These are phyloP conservation scores for Sciurus niger DNA, from an alignment of 2,113 vertebrate genomes.

Conservation along the genomic window DNA sequence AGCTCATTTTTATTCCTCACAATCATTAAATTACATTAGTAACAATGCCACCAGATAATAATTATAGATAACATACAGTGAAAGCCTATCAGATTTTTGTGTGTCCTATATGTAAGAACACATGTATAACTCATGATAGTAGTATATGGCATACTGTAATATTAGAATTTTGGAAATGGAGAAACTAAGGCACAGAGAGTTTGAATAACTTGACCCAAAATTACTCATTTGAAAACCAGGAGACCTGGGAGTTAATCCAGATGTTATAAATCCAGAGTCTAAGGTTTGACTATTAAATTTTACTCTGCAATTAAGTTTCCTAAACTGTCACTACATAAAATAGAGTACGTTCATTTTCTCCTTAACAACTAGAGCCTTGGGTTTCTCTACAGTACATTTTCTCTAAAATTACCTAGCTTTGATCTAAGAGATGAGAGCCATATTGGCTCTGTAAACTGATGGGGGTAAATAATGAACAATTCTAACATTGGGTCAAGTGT, in stretches of 20 bases:
- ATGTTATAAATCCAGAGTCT: background rate
- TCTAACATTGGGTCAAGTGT: background rate
- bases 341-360: background rate
- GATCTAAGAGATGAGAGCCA: background rate
- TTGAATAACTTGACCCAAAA: background rate
- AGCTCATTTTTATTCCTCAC: background rate
- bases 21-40: background rate
- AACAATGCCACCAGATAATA: background rate
- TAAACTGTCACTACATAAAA: background rate
- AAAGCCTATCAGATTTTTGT: background rate
- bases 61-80: background rate
- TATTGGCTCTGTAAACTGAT: background rate
- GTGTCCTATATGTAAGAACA: background rate
- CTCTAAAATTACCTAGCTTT: background rate
- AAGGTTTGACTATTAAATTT: background rate
- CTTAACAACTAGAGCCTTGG: too few relatives aligned
- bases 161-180: background rate
- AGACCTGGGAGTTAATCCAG: background rate
- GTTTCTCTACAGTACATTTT: fast-evolving
- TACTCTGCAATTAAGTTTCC: background rate
- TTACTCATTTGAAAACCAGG: background rate
- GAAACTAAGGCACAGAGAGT: background rate
- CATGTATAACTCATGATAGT: background rate
- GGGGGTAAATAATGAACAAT: background rate
- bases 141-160: background rate